phyloP scores from a whole-genome alignment of 2,797 vertebrate species.

The Staurois parvus region DNA sequence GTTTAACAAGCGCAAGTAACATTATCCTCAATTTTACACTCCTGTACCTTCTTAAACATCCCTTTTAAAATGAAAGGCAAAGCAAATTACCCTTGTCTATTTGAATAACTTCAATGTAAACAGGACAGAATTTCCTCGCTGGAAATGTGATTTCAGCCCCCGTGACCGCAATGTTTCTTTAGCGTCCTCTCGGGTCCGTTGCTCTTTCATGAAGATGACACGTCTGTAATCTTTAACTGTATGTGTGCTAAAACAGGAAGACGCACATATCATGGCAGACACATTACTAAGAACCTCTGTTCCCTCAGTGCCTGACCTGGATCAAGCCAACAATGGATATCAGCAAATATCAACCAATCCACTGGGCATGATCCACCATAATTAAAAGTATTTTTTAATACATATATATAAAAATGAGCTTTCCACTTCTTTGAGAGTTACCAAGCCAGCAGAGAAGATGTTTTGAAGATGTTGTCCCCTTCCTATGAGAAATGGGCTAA shows the following conservation, averaged over 20 bases:
- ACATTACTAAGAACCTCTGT: too few relatives aligned
- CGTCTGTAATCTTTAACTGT: background rate
- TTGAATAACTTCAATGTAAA: conserved; percentile 51
- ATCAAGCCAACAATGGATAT: background rate
- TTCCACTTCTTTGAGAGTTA: too few relatives aligned
- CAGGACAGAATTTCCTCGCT: conserved; percentile 18
- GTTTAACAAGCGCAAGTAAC: conserved; percentile 53
- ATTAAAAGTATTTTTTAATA: background rate
- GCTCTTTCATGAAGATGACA: conserved; percentile 1
- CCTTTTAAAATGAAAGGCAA: conserved; percentile 43
- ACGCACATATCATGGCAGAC: background rate
- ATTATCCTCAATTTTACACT: conserved; percentile 54
- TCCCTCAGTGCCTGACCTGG: background rate
- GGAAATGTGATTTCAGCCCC: conserved; percentile 41
- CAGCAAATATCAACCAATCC: background rate
- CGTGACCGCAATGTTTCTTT: conserved; percentile 25
- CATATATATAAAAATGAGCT: too few relatives aligned
- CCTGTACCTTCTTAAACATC: conserved; percentile 36
- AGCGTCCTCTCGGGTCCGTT: background rate
- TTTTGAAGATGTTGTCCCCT: too few relatives aligned
- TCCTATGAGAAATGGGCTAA: too few relatives aligned
- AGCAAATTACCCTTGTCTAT: conserved; percentile 53
- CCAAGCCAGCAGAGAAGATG: too few relatives aligned
- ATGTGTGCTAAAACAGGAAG: background rate
- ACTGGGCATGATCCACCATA: background rate